These are phyloP conservation scores for Rhodinocichla rosea DNA, from an alignment of 2,113 vertebrate species.

Conservation along the genomic window DNA sequence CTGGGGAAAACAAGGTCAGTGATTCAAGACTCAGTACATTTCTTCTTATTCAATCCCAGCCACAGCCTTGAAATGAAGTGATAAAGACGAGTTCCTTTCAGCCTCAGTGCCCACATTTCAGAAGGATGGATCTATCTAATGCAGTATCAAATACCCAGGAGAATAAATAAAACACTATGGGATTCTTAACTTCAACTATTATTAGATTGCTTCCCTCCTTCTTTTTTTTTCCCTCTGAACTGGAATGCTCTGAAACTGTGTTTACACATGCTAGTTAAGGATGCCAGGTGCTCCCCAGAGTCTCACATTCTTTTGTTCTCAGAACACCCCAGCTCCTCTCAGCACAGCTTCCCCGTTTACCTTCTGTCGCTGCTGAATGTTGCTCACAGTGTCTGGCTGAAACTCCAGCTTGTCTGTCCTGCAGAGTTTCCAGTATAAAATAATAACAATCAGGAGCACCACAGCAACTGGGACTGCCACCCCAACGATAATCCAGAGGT, in stretches of 20 bases:
- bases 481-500: constrained; percentile 92
- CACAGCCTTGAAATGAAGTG: constrained; percentile 27
- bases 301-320: background rate
- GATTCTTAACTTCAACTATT: background rate
- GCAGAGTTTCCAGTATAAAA: constrained; percentile 98
- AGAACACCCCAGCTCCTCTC: background rate
- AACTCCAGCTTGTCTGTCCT: constrained; percentile 97
- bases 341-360: constrained; percentile 67
- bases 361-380: constrained; percentile 95
- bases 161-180: background rate
- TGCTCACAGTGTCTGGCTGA: constrained; percentile 90
- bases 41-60: background rate
- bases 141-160: background rate
- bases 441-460: constrained; percentile 86
- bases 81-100: constrained; percentile 4
- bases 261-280: background rate
- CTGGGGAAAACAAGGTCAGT: background rate
- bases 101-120: background rate
- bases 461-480: constrained; percentile 89
- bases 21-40: background rate
- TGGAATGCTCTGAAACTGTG: background rate
- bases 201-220: background rate
- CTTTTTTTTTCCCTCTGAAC: background rate
- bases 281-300: background rate
- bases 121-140: background rate